Base-by-base conservation (phyloP, 2,113 vertebrate genomes). In the Megalops atlanticus region DNA sequence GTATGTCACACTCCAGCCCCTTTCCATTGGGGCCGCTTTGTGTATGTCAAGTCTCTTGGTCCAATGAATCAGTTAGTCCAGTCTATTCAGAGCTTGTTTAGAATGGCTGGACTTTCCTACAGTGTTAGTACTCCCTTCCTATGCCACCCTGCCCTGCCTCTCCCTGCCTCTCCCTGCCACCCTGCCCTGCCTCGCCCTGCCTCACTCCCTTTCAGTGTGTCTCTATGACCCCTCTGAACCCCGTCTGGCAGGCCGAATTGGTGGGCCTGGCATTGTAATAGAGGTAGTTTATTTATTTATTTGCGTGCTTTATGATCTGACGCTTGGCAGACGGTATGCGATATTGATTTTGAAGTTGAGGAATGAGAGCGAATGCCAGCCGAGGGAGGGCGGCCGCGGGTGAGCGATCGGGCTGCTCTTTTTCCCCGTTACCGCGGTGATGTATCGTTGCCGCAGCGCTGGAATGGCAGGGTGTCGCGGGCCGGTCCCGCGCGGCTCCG, bases 381-480 rank as follows among this genome's bases (percentile, higher is more conserved):
- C n/a, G n/a, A n/a, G n/a, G n/a, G n/a, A n/a, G n/a, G n/a, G n/a
- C n/a, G n/a, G n/a, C n/a, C n/a, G n/a, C n/a, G n/a, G n/a, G n/a
- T n/a, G n/a, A n/a, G n/a, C n/a, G n/a, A n/a, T n/a, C n/a, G n/a
- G 85, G 86, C 77, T 76, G 82, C 85, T 87, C 91, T 85, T 89
- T 89, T 91, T 95, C n/a, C n/a, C 93, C 94, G 91, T 95, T 93
- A 90, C 87, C 86, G 91, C 87, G 86, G 49, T 95, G 95, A 97
- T 95, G 87, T 91, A 95, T 95, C 89, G 91, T 93, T 82, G 49
- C 86, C 86, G 40, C 85, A 87, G 78, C 21, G 70, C 92, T 89
- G 87, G 92, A 94, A 92, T 92, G 94, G 93, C 92, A 95, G 92
- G 89, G 76, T 81, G 91, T 93, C 85, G 83, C 92, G 92, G 94